Evolutionary conservation across 2,113 vertebrate species (phyloP), one percentile per base, ranked within the genome.

Genomic region (Eulemur macaco): DNA sequence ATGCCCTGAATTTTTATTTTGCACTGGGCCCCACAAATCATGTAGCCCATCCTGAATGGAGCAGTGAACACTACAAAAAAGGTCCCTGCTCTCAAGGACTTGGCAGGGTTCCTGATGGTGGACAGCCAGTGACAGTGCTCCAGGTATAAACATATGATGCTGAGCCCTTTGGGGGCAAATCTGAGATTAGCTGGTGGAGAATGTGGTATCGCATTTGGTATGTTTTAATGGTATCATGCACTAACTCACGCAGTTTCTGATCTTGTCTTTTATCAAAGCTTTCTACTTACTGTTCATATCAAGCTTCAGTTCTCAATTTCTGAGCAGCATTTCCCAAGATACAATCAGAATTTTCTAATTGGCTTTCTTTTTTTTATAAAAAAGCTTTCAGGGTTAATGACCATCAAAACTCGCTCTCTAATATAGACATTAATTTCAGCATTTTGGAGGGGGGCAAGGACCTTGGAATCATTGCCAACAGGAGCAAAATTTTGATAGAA

Each of bases 261-360:
- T 90, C 73, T 80, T 73, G 21, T 92, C 37, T 86, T 77, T 56
- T 63, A 45, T 29, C 10, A 83, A 60, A 34, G 25, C 25, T 94
- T 68, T 73, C 84, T 60, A 94, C 66, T 96, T 42, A 63, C 21
- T 80, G 37, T 66, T 92, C 14, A 3, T 50, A 39, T 77, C 14
- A 87, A 64, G 47, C 64, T 88, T 92, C n/a, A 10, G 37, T 73
- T 91, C 8, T 73, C n/a, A 97, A 86, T 86, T 92, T 94, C 27
- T 64, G 18, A 88, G 58, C 4, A 94, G 20, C 47, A 39, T 60
- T 39, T 93, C 68, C 34, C 52, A 86, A 80, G 29, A 95, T 54
- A 77, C 4, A 92, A 73, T 29, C 17, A 74, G 81, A 93, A 78
- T 89, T 92, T 91, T 47, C 34, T 39, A 37, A 77, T 9, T 84